A percentile compares a stretch with the other conserved stretches of the same genome.
phyloP scores from a whole-genome alignment of 2,797 vertebrate genomes.

The Nannoperca obscura region DNA sequence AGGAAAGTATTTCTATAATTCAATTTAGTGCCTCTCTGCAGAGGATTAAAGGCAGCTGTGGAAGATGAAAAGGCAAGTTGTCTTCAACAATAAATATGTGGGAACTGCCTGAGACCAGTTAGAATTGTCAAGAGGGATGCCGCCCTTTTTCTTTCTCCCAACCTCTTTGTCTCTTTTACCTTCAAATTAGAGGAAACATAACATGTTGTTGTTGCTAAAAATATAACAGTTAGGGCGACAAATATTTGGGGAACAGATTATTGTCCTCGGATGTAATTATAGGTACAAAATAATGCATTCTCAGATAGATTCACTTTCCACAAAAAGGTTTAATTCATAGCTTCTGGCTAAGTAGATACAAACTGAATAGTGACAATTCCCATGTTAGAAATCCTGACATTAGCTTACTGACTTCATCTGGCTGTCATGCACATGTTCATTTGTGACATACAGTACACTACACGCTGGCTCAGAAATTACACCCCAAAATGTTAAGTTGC shows the following conservation, averaged over 20 bases:
- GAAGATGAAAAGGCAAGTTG: constrained; percentile 67
- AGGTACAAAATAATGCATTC: not conserved
- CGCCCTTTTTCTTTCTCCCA: constrained; percentile 5
- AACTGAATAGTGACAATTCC: not conserved
- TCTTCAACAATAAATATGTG: constrained; percentile 66
- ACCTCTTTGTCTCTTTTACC: not conserved
- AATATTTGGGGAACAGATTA: not conserved
- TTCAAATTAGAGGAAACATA: constrained; percentile 30
- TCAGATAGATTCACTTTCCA: not conserved
- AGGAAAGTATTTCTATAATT: constrained; percentile 71
- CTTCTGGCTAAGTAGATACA: not conserved
- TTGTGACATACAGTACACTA: not conserved
- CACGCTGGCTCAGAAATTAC: not conserved
- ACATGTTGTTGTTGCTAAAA: constrained; percentile 20
- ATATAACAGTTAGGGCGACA: not conserved
- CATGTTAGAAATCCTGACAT: not conserved
- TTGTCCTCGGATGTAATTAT: not conserved
- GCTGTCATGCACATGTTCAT: not conserved
- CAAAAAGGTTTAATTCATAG: not conserved
- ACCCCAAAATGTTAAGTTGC: not conserved
- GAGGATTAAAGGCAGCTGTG: constrained; percentile 78
- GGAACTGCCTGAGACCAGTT: constrained; percentile 51
- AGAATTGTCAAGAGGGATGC: constrained; percentile 32
- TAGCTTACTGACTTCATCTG: not conserved
- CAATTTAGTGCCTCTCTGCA: constrained; percentile 61